These are phyloP conservation scores for Anas platyrhynchos DNA, from an alignment of 2,113 vertebrate species.

Conservation along the genomic window DNA sequence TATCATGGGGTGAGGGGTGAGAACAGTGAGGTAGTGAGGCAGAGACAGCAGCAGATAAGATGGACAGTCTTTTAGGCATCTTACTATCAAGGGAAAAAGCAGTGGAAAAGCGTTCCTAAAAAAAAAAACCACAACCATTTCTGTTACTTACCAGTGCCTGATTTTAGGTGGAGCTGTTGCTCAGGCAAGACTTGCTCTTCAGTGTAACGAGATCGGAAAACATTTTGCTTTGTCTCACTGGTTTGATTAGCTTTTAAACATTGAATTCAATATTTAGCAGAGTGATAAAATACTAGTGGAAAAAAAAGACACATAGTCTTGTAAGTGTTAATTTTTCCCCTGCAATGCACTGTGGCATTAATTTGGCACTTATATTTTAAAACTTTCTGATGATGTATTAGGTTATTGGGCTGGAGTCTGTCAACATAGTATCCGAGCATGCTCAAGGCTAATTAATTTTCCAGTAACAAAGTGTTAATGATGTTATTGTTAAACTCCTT, in stretches of 20 bases:
- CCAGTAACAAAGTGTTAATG: background rate
- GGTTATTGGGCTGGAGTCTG: background rate
- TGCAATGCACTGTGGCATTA: background rate
- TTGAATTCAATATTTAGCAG: background rate
- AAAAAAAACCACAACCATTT: rapidly evolving
- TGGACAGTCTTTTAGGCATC: background rate
- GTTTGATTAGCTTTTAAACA: background rate
- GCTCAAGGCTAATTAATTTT: background rate
- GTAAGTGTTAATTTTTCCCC: background rate
- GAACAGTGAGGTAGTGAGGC: background rate
- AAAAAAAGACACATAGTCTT: background rate
- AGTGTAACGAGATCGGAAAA: background rate
- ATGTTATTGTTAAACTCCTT: background rate
- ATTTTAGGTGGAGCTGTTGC: background rate
- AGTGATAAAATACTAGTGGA: background rate
- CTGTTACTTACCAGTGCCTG: background rate
- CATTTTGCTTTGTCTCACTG: background rate
- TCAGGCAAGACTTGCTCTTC: background rate
- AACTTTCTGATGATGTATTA: background rate
- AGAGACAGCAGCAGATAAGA: background rate
- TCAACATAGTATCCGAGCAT: background rate
- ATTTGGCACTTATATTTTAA: background rate
- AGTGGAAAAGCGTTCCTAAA: background rate
- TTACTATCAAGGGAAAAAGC: background rate
- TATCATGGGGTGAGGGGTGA: background rate